These are phyloP conservation scores for Nasua narica DNA, from an alignment of 2,797 vertebrate species.

Conservation along the genomic window DNA sequence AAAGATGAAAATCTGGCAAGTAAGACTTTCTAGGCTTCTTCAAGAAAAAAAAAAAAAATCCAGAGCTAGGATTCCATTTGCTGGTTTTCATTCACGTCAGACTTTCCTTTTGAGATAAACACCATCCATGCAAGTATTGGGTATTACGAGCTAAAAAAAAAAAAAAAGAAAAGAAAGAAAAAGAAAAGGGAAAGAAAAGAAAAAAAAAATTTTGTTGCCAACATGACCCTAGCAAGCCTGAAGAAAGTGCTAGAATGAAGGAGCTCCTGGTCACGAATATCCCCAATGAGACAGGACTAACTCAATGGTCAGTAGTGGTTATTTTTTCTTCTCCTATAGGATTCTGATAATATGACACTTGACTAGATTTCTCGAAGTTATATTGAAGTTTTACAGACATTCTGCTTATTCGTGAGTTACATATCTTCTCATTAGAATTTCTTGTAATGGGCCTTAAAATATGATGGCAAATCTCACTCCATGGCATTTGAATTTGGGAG, in stretches of 20 bases:
- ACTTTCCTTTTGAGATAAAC: slow-evolving; percentile 76
- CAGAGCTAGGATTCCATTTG: slow-evolving; percentile 63
- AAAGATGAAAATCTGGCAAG: slow-evolving; percentile 81
- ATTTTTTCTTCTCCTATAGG: not conserved
- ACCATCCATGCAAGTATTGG: slow-evolving; percentile 58
- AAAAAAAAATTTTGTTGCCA: not conserved
- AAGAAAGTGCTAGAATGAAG: not conserved
- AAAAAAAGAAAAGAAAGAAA: not conserved
- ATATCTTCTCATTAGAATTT: not conserved
- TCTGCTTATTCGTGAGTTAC: not conserved
- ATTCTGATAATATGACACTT: not conserved
- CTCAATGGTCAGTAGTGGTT: not conserved
- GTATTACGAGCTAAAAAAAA: not conserved
- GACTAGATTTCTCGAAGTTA: not conserved
- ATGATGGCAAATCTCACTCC: not conserved
- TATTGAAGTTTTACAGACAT: slow-evolving; percentile 17
- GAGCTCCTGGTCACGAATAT: not conserved
- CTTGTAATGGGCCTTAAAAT: not conserved
- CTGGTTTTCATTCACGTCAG: slow-evolving; percentile 73
- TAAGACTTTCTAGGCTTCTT: slow-evolving; percentile 73
- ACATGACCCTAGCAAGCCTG: not conserved
- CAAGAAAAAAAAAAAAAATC: slow-evolving; percentile 61
- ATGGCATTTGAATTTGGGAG: not conserved
- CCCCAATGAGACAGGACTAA: not conserved
- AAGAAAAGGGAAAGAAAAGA: not conserved